Evolutionary conservation across 64 coral and sea anemone species (phyloP).

Genomic region (Porites lutea): DNA sequence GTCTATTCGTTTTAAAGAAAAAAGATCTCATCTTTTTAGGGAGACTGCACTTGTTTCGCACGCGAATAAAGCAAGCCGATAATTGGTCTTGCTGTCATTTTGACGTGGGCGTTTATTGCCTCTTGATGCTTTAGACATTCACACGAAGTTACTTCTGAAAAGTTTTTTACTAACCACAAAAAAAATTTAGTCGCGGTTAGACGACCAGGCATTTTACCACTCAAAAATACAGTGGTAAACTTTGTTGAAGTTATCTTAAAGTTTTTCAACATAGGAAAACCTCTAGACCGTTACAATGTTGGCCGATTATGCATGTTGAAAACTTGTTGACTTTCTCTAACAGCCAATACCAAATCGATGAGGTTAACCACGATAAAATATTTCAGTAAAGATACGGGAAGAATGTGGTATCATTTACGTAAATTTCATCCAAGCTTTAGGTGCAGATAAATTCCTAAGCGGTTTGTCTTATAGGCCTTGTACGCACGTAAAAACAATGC

Average conservation of each 20-base stretch:
- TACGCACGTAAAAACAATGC: too few relatives aligned
- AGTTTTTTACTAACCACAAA: too few relatives aligned
- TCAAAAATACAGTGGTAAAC: too few relatives aligned
- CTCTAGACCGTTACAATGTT: background rate
- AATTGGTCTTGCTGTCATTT: background rate
- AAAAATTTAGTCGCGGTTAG: too few relatives aligned
- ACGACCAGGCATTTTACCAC: too few relatives aligned
- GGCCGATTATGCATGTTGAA: background rate
- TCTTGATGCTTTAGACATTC: background rate
- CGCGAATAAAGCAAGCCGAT: constrained; percentile 34
- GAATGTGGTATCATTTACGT: too few relatives aligned
- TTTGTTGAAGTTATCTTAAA: too few relatives aligned
- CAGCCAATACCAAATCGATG: background rate
- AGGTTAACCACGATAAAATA: background rate
- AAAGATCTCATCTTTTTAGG: too few relatives aligned
- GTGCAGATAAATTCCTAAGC: too few relatives aligned
- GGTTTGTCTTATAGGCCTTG: too few relatives aligned
- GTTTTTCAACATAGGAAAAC: background rate
- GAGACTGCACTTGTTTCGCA: background rate
- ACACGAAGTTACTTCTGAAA: background rate
- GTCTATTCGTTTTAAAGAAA: too few relatives aligned
- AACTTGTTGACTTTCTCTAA: background rate
- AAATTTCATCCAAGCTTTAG: too few relatives aligned
- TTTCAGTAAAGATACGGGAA: background rate
- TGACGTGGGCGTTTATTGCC: constrained; percentile 20